Percentiles rank a stretch among this genome's conserved stretches.
These are phyloP conservation scores for Orbicella faveolata DNA, from an alignment of 64 coral and sea anemone species.

Conservation along the genomic window DNA sequence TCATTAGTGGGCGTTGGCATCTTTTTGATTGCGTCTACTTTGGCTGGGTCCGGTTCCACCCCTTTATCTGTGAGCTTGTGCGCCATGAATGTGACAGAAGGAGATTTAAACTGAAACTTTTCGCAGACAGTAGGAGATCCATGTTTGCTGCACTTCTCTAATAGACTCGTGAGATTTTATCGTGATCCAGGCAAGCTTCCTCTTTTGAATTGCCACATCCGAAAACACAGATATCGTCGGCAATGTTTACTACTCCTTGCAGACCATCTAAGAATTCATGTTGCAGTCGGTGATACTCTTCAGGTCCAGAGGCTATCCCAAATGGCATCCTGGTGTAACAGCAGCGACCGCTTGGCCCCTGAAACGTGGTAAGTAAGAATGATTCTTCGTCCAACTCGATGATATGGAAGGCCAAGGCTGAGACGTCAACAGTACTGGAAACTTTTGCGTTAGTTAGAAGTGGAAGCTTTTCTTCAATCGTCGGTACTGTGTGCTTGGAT, in stretches of 20 bases:
- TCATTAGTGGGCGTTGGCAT: conserved; percentile 8
- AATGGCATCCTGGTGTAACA: conserved; percentile 31
- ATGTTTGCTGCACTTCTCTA: not conserved
- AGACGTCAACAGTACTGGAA: conserved; percentile 9
- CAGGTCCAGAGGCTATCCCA: conserved; percentile 21
- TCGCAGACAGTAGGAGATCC: not conserved
- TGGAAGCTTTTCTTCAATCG: too few relatives aligned
- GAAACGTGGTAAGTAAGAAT: conserved; percentile 27
- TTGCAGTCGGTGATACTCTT: conserved; percentile 21
- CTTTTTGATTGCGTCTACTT: not conserved
- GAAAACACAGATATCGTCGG: conserved; percentile 4
- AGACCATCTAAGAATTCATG: not conserved
- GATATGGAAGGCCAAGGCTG: not conserved
- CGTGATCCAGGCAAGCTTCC: conserved; percentile 15
- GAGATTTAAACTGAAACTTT: conserved; percentile 3
- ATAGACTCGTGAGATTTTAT: not conserved
- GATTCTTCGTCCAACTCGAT: not conserved
- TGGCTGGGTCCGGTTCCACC: not conserved
- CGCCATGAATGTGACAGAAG: conserved; percentile 34
- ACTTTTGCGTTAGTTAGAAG: not conserved
- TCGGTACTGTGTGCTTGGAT: too few relatives aligned
- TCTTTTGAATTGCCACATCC: conserved; percentile 6
- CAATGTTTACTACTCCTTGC: not conserved
- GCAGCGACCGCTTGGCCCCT: conserved; percentile 14
- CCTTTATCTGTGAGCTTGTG: conserved; percentile 2